Conservation (phyloP, 2,888 invertebrate genomes). For the Papilio elwesi region DNA sequence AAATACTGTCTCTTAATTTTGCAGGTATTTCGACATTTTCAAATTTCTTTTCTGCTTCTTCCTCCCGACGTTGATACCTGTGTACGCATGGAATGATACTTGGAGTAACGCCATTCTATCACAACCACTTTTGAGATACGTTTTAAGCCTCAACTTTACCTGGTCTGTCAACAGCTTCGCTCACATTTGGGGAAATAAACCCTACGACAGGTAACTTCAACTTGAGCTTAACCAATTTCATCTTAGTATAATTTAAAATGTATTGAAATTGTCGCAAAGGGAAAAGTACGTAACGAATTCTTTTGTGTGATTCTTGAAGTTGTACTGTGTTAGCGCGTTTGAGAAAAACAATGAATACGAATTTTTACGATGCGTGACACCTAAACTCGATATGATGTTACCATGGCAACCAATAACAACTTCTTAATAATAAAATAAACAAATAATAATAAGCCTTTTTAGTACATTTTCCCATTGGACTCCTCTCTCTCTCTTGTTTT, state of each 20-base stretch:
- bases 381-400: too few species aligned
- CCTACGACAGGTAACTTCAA: slow-evolving; percentile 87
- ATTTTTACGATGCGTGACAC: too few species aligned
- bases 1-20: slow-evolving; percentile 28
- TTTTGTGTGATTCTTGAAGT: too few species aligned
- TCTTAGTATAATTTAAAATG: background rate
- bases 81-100: slow-evolving; percentile 88
- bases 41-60: slow-evolving; percentile 88
- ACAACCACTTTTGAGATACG: slow-evolving; percentile 88
- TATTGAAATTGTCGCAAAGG: background rate
- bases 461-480: too few species aligned
- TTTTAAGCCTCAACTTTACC: slow-evolving; percentile 90
- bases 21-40: slow-evolving; percentile 87
- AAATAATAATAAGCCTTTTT: too few species aligned
- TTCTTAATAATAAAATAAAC: too few species aligned
- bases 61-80: slow-evolving; percentile 88
- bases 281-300: background rate
- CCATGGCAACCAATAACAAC: too few species aligned
- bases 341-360: too few species aligned
- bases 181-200: slow-evolving; percentile 89
- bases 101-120: slow-evolving; percentile 81
- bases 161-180: slow-evolving; percentile 96
- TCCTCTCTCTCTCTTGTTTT: too few species aligned
- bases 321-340: too few species aligned
- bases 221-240: background rate